Base-by-base conservation (phyloP, 2,797 vertebrate genomes). In the Alauda arvensis region DNA sequence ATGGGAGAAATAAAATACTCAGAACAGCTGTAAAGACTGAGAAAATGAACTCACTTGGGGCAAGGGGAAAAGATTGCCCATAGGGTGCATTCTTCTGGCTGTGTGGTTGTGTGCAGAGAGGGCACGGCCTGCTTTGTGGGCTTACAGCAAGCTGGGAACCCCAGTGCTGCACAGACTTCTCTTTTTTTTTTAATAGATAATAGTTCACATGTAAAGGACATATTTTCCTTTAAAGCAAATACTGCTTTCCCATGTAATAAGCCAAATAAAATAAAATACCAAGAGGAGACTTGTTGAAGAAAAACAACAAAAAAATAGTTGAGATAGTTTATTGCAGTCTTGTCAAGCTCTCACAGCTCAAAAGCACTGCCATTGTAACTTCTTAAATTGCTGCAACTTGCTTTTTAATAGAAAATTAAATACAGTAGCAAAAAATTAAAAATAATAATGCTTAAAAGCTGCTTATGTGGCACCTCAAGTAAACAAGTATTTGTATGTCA, bases 201-300 rank as follows among this genome's bases (percentile, higher is more conserved):
- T 75, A 60, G 61, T 60, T 89, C 80, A 77, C 34, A 72, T 86
- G 45, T 66, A 82, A 71, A 55, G 5, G 26, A 40, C 85, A 59
- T 94, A 26, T 69, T 92, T 94, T 91, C 78, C 66, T 87, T 87
- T 52, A 79, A 79, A 88, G 60, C 28, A 87, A 81, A 70, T 87
- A 46, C 75, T 76, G 11, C 66, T 94, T 94, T 91, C 93, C 90
- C 90, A 83, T 87, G 83, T 77, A 62, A 81, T 79, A 86, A 59
- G 89, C 94, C 91, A 95, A 94, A 93, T 69, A 85, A 91, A 94
- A 94, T 91, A 92, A 90, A 94, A 93, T 90, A 72, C 81, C 90
- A 67, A 61, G 79, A 86, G 60, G 56, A 89, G 37, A 75, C 23
- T 87, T 69, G 60, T 8, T 68, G 60, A 84, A 89, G 57, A 81